phyloP scores from a whole-genome alignment of 2,113 vertebrate genomes.

The Seriola rivoliana region DNA sequence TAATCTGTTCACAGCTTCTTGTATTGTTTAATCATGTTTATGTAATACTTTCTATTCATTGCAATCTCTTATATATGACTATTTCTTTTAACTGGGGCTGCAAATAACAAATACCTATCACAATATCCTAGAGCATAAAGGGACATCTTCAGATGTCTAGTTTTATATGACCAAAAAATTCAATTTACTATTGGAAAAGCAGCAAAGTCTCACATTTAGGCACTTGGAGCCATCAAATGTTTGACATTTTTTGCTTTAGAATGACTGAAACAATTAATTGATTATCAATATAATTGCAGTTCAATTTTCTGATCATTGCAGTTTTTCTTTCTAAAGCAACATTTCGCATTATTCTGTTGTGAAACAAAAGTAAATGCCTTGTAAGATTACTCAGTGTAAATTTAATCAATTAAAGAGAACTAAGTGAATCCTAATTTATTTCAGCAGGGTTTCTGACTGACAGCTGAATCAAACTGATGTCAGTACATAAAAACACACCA shows the following conservation, averaged over 20 bases:
- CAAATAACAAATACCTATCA: no score
- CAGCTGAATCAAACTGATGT: slow-evolving; percentile 31
- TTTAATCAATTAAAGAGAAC: not conserved
- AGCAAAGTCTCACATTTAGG: not conserved
- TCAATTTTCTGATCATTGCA: not conserved
- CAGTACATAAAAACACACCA: not conserved
- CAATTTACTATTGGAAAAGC: not conserved
- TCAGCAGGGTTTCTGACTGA: slow-evolving; percentile 2
- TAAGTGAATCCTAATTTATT: not conserved
- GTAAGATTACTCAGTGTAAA: not conserved
- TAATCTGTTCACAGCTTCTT: not conserved
- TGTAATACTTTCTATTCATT: not conserved
- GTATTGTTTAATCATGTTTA: not conserved
- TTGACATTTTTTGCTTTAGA: not conserved
- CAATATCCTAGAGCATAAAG: not conserved
- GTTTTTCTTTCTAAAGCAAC: not conserved
- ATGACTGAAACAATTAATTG: not conserved
- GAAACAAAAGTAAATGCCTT: not conserved
- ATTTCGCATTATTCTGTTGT: not conserved
- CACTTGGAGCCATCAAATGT: not conserved
- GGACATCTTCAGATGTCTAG: not conserved
- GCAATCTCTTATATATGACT: not conserved
- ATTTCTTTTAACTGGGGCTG: not conserved
- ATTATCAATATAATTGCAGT: not conserved
- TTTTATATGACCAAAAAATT: not conserved